Percentiles rank a stretch among this genome's conserved stretches.
Conservation (phyloP, 2,888 invertebrate species). For the Andrena trimmerana region DNA sequence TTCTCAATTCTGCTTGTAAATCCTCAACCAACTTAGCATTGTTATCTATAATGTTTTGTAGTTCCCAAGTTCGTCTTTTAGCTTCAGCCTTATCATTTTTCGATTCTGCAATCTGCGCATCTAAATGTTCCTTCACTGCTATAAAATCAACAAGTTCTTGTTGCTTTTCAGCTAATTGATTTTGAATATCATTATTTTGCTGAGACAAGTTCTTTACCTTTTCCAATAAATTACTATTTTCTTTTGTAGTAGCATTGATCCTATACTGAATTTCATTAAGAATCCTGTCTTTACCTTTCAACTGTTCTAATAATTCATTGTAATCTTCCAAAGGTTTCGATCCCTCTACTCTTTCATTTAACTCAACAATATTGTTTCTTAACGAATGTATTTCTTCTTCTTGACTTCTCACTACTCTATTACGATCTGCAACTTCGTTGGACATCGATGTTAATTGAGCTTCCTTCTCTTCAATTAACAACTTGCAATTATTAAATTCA, state of each 20-base stretch:
- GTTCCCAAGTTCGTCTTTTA: constrained; percentile 67
- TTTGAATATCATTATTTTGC: constrained; percentile 56
- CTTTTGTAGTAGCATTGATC: constrained; percentile 61
- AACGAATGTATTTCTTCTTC: constrained; percentile 70
- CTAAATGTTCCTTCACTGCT: constrained; percentile 81
- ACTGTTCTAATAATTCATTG: constrained; percentile 86
- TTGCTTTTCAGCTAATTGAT: constrained; percentile 81
- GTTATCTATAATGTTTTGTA: constrained; percentile 72
- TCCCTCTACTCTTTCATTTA: constrained; percentile 81
- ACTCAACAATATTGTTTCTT: constrained; percentile 65
- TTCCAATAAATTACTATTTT: constrained; percentile 62
- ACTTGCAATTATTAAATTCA: constrained; percentile 86
- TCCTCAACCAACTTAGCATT: constrained; percentile 70
- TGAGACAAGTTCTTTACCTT: constrained; percentile 85
- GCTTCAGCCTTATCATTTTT: constrained; percentile 58
- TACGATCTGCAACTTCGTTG: constrained; percentile 72
- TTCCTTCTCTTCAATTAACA: constrained; percentile 86
- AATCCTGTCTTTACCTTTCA: constrained; percentile 87
- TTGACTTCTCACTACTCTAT: constrained; percentile 54
- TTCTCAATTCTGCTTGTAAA: constrained; percentile 76
- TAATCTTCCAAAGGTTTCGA: constrained; percentile 88
- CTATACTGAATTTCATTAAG: constrained; percentile 63
- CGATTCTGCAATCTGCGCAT: constrained; percentile 80
- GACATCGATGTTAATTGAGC: constrained; percentile 83
- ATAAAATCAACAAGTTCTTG: constrained; percentile 82